Conservation (phyloP, 2,888 invertebrate species). For the Omphaloscelis lunosa region DNA sequence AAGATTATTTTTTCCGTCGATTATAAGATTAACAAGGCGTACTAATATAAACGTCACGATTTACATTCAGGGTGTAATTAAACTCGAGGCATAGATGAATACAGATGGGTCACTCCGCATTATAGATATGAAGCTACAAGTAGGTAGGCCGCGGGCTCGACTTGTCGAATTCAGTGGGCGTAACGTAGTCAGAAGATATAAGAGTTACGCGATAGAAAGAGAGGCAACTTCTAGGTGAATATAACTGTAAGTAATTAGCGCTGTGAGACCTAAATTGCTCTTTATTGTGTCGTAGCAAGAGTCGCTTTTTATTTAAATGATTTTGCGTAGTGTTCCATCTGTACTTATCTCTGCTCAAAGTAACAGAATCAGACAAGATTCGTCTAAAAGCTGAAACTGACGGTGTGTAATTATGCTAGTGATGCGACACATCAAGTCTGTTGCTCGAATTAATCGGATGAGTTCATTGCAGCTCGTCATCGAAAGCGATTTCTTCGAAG, state of each 20-base stretch:
- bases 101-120: too few relatives aligned
- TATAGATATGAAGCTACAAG: too few relatives aligned
- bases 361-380: conserved; percentile 73
- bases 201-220: too few relatives aligned
- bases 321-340: too few relatives aligned
- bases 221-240: too few relatives aligned
- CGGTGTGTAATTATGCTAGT: conserved; percentile 58
- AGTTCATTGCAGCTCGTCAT: conserved; percentile 37
- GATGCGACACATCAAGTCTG: conserved; percentile 57
- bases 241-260: too few relatives aligned
- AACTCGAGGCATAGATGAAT: conserved; percentile 52
- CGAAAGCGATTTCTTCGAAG: conserved; percentile 16
- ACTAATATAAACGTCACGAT: conserved; percentile 65
- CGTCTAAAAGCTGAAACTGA: conserved; percentile 67
- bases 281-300: too few relatives aligned
- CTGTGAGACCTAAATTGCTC: too few relatives aligned
- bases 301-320: too few relatives aligned
- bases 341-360: conserved; percentile 51
- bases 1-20: conserved; percentile 72
- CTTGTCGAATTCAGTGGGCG: too few relatives aligned
- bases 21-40: conserved; percentile 80
- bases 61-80: conserved; percentile 64
- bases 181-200: too few relatives aligned
- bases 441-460: conserved; percentile 48
- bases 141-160: too few relatives aligned